These are phyloP conservation scores for Nibea albiflora DNA, from an alignment of 2,113 vertebrate species.

Conservation along the genomic window DNA sequence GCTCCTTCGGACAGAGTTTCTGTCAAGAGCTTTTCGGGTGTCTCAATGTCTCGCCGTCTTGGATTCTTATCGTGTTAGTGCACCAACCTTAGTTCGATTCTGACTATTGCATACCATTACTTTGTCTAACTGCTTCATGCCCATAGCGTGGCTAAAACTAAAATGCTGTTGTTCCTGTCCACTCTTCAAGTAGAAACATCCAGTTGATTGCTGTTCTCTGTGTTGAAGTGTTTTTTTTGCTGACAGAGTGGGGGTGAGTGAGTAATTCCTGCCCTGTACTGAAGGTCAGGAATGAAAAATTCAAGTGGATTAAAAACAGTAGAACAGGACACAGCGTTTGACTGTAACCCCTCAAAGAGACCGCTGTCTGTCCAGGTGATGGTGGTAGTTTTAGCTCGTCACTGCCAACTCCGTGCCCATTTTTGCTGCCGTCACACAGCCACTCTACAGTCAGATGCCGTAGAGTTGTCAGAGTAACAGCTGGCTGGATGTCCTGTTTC, in stretches of 20 bases:
- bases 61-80: background rate
- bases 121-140: background rate
- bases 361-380: slow-evolving; percentile 11
- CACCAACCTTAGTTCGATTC: background rate
- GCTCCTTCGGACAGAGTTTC: background rate
- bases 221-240: slow-evolving; percentile 20
- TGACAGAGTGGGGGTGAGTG: slow-evolving; percentile 9
- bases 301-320: slow-evolving; percentile 46
- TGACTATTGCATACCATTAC: background rate
- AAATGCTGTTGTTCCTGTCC: background rate
- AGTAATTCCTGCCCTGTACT: slow-evolving; percentile 31
- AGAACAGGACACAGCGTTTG: slow-evolving; percentile 7
- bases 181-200: background rate
- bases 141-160: background rate
- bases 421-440: slow-evolving; percentile 18
- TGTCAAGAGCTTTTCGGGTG: background rate
- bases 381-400: background rate
- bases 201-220: background rate
- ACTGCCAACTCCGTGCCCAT: slow-evolving; percentile 25
- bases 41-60: background rate
- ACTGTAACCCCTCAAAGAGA: slow-evolving; percentile 5
- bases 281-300: slow-evolving; percentile 34
- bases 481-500: slow-evolving; percentile 70
- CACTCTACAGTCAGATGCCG: slow-evolving; percentile 39
- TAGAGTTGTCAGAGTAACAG: slow-evolving; percentile 64